Evolutionary conservation across 2,888 invertebrate genomes (phyloP).

Genomic region (Beris chalybata): DNA sequence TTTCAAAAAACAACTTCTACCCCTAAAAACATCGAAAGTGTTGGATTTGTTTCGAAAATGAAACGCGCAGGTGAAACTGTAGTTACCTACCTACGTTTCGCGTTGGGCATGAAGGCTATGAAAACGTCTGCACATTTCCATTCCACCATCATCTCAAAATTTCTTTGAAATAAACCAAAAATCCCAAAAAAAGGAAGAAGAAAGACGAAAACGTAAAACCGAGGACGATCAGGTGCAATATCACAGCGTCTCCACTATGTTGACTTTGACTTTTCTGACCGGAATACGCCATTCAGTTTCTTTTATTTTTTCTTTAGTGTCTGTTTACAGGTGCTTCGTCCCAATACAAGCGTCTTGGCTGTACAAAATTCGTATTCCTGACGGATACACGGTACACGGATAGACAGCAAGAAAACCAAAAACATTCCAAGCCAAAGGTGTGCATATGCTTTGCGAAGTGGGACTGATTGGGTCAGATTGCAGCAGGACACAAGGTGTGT

Average conservation of each 20-base stretch:
- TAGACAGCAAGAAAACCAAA: not conserved
- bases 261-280: constrained; percentile 26
- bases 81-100: not conserved
- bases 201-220: not conserved
- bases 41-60: not conserved
- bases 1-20: too few relatives aligned
- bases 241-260: constrained; percentile 20
- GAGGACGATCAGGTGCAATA: constrained; percentile 22
- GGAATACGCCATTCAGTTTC: constrained; percentile 15
- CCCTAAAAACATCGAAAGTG: too few relatives aligned
- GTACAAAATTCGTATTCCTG: not conserved
- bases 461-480: constrained; percentile 38
- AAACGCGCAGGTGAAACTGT: not conserved
- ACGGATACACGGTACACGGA: too few relatives aligned
- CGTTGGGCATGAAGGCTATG: not conserved
- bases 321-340: constrained; percentile 29
- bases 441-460: constrained; percentile 15
- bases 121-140: not conserved
- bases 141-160: not conserved
- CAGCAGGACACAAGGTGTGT: constrained; percentile 34
- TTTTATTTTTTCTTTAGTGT: constrained; percentile 14
- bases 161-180: not conserved
- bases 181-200: not conserved
- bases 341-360: not conserved
- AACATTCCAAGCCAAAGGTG: constrained; percentile 7